Evolutionary conservation across 2,797 vertebrate species (phyloP), one percentile per base, ranked within the genome.

Genomic region (Lerista edwardsae): DNA sequence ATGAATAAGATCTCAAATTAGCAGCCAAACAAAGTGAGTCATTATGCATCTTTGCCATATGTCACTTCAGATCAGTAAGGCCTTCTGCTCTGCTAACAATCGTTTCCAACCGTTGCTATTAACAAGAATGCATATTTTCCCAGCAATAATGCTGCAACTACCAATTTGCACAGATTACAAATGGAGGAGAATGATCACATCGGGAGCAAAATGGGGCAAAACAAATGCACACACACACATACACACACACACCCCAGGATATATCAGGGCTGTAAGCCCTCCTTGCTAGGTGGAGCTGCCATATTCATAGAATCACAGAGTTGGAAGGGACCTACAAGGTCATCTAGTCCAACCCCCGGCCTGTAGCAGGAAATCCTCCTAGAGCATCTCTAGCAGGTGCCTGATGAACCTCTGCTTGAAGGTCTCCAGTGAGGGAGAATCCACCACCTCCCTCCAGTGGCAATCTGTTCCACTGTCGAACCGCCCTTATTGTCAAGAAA

Each of bases 1-100:
- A 0, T 93, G 92, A 93, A 93, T 88, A 90, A 91, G 91, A 93
- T 94, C 93, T 86, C 87, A 71, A 92, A 87, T 91, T 90, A 90
- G 90, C 91, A 93, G 93, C 92, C 91, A 91, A 27, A 78, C n/a
- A 77, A 93, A 92, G 91, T 87, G 92, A 94, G 93, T 94, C 93
- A 93, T 94, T 94, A 93, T 80, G 90, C 82, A 93, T 90, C 92
- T 86, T 92, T 91, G 88, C 94, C 94, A 94, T 94, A 93, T 94
- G 93, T 91, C 93, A 92, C 92, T 92, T 91, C 93, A 94, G 94
- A 92, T 95, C 92, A 93, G 93, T 93, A 93, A 92, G 91, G 91
- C 91, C 92, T 93, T 94, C 90, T 94, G 91, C 92, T 94, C 92
- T 84, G 93, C 89, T 93, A 93, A 94, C 91, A 95, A 93, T 94